Evolutionary conservation across 1,140 invertebrate genomes (phyloP).

Genomic region (Trissolcus basalis): DNA sequence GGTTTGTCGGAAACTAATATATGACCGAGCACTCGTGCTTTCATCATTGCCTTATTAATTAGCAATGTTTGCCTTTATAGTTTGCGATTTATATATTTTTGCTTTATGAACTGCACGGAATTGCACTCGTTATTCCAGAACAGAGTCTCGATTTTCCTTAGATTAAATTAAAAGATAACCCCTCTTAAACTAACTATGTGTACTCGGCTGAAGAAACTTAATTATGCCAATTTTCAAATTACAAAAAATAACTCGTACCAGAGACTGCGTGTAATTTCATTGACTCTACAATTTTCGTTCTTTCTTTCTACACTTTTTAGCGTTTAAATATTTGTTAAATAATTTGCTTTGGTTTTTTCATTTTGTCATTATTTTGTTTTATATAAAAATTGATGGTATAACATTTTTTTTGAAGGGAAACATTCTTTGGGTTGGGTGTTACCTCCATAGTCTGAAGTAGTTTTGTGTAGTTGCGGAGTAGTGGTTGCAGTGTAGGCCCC

Average conservation of each 20-base stretch:
- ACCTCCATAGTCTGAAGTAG: conserved; percentile 69
- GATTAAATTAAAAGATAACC: conserved; percentile 54
- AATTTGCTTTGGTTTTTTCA: too few relatives aligned
- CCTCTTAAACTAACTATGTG: conserved; percentile 10
- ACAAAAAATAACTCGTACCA: too few relatives aligned
- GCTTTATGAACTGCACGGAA: conserved; percentile 24
- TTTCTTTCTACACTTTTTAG: too few relatives aligned
- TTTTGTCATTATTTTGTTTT: too few relatives aligned
- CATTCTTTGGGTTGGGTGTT: background rate
- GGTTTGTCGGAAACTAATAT: conserved; percentile 20
- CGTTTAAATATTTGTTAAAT: too few relatives aligned
- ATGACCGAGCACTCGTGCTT: conserved; percentile 4
- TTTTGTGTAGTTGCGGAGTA: conserved; percentile 73
- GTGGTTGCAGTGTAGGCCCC: conserved; percentile 67
- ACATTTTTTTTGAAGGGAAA: too few relatives aligned
- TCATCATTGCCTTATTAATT: conserved; percentile 46
- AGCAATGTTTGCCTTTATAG: conserved; percentile 43
- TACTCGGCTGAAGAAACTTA: too few relatives aligned
- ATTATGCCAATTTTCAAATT: too few relatives aligned
- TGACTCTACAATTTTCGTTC: too few relatives aligned
- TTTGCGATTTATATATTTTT: conserved; percentile 34
- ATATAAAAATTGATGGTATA: too few relatives aligned
- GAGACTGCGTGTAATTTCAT: too few relatives aligned
- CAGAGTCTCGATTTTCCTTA: conserved; percentile 29
- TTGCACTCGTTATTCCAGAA: conserved; percentile 26